Conservation (phyloP, 2,797 vertebrate species). For the Gymnocypris eckloni region DNA sequence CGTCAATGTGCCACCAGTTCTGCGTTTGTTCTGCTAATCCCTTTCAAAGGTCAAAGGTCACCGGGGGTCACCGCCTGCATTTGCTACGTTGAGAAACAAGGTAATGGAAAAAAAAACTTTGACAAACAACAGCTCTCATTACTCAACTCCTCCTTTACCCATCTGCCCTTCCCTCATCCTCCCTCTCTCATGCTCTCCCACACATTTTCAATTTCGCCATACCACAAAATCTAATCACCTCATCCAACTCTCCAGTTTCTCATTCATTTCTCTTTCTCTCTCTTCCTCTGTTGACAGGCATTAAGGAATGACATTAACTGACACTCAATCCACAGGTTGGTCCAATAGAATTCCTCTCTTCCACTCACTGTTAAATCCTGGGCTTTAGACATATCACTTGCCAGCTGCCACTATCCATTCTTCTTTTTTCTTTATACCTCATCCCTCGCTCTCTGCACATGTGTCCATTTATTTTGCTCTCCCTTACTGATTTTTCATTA, state of each 20-base stretch:
- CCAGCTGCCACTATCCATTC: constrained; percentile 51
- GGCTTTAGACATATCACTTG: constrained; percentile 52
- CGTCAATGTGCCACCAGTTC: constrained; percentile 22
- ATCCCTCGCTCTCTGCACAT: constrained; percentile 23
- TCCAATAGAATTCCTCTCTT: constrained; percentile 56
- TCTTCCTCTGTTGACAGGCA: constrained; percentile 53
- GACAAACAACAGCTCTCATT: constrained; percentile 54
- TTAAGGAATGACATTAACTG: constrained; percentile 51
- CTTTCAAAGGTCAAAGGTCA: constrained; percentile 65
- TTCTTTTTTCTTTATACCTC: constrained; percentile 33
- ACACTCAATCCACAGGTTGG: constrained; percentile 51
- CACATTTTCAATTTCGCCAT: constrained; percentile 31
- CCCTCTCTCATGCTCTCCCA: constrained; percentile 8
- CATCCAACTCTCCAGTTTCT: constrained; percentile 14
- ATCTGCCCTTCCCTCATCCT: constrained; percentile 13
- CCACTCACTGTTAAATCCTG: constrained; percentile 57
- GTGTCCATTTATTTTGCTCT: constrained; percentile 31
- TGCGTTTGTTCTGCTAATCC: constrained; percentile 32
- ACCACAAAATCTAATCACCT: constrained; percentile 33
- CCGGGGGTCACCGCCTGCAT: constrained; percentile 66
- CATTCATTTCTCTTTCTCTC: constrained; percentile 41
- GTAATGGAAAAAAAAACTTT: constrained; percentile 64
- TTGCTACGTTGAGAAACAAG: constrained; percentile 70
- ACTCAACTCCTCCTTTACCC: constrained; percentile 33
- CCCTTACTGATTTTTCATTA: constrained; percentile 36